Base-by-base conservation (phyloP, 2,888 invertebrate species). In the Allygus modestus region DNA sequence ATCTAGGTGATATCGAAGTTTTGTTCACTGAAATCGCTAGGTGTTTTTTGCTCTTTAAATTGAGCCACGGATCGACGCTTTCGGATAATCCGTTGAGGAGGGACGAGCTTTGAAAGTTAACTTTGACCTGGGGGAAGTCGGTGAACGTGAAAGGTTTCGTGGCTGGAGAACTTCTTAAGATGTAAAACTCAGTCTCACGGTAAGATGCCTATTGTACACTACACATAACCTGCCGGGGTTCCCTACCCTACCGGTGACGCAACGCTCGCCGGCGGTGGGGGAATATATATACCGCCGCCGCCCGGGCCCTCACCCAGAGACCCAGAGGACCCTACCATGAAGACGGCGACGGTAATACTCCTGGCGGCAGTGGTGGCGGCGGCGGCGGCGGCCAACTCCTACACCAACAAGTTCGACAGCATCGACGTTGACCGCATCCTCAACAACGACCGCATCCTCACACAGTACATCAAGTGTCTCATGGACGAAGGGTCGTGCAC, bases 401-500 rank as follows among this genome's bases (percentile, higher is more conserved):
- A 92, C 89, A 90, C 91, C 15, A 90, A 88, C 85, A 92, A 92
- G 89, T 93, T 92, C 88, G 93, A 92, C 88, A 91, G 92, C 87
- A 89, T 93, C 75, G 92, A 94, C 88, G 90, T 94, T n/a, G 93
- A 94, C 85, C 91, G 90, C 84, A 93, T 94, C 86, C 89, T 94
- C 69, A 89, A 89, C 81, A 94, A 93, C 88, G 90, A 91, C 54
- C 90, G 93, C 31, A 91, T 94, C 28, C 90, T 94, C 11, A 91
- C 91, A 12, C 92, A 92, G 89, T 94, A 94, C 88, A 92, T 94
- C 87, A 92, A 92, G 87, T 94, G 94, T 88, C 89, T 94, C 89
- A 90, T 94, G 90, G 93, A 93, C 2, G 92, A 93, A 87, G 93
- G 93, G 15, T 90, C 92, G 0, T 94, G 94, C 88, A 93, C 93